A percentile compares a stretch with the other conserved stretches of the same genome.
phyloP scores from a whole-genome alignment of 2,797 vertebrate species.

The Typhlichthys subterraneus region DNA sequence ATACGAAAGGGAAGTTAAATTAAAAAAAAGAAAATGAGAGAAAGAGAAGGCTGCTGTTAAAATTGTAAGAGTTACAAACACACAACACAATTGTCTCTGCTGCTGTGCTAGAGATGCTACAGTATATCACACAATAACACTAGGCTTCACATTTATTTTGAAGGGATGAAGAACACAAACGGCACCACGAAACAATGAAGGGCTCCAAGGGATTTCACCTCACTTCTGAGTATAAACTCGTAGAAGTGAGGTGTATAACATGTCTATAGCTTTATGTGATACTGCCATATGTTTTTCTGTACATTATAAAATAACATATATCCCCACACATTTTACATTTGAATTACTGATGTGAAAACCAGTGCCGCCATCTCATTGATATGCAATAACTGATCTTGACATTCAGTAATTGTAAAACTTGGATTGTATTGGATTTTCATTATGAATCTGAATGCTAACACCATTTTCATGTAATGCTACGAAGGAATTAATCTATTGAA shows the following conservation, averaged over 20 bases:
- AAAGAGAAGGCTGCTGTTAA: neutral
- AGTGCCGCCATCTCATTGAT: neutral
- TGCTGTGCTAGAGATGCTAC: neutral
- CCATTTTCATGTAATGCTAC: slow-evolving; percentile 22
- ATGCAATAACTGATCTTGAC: slow-evolving; percentile 3
- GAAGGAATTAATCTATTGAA: slow-evolving; percentile 19
- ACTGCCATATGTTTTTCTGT: neutral
- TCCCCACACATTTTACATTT: neutral
- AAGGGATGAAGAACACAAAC: too few relatives aligned
- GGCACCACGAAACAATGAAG: too few relatives aligned
- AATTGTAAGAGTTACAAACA: neutral
- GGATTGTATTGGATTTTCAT: slow-evolving; percentile 18
- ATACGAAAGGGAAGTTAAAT: slow-evolving; percentile 20
- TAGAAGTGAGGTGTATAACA: too few relatives aligned
- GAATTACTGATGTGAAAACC: slow-evolving; percentile 8
- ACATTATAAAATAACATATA: neutral
- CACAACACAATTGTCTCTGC: neutral
- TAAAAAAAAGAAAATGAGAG: slow-evolving; percentile 10
- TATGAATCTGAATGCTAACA: slow-evolving; percentile 18
- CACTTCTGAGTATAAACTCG: too few relatives aligned
- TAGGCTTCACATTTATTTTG: too few relatives aligned
- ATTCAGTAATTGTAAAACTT: slow-evolving; percentile 3
- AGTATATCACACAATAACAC: too few relatives aligned
- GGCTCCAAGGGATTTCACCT: too few relatives aligned
- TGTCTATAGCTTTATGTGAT: neutral